Base-by-base conservation (phyloP, 2,888 invertebrate genomes). In the Parthenolecanium corni region DNA sequence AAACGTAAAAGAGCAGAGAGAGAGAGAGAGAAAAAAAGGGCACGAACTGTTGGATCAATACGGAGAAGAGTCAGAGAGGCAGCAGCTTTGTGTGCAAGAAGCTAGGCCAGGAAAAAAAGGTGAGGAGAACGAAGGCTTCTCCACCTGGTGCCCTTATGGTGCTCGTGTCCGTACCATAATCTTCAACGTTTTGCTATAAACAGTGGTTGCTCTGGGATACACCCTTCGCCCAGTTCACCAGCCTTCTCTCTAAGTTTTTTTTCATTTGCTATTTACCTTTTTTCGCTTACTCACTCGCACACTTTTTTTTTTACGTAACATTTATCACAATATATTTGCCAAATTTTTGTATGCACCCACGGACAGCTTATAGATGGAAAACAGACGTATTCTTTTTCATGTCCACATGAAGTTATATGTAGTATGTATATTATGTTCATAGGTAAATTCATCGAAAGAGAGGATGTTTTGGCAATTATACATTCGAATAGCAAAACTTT, bases 141-240 rank as follows among this genome's bases (percentile, higher is more conserved):
- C 40, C 61, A 61, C 61, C 61, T 61, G 61, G 61, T 61, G 61
- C 61, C 61, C 57, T 57, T 57, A 57, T 57, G 46, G 42, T 57
- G 46, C 31, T 51, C 61, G 40, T 25, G 21, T 49, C 49, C 21
- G 18, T 57, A 61, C 51, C 46, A 58, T 47, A 61, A 61, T 61
- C 61, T 61, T 61, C 24, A 18, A 21, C 36, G 61, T 51, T 61
- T 31, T 23, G 40, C 47, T 51, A 51, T 49, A 61, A 61, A 61
- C 61, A 61, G 61, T 61, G 51, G 61, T 61, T 61, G 61, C 61
- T 61, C 61, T 40, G 49, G 61, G 61, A 61, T 61, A 52, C 52
- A 52, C 31, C 25, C 36, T 49, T 49, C 47, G 20, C 51, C 51
- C 40, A 31, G 36, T 36, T 46, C 46, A 25, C 54, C 54, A 54